A percentile compares a stretch with the other conserved stretches of the same genome.
phyloP scores from a whole-genome alignment of 2,797 vertebrate genomes.

The Eleutherodactylus coqui region DNA sequence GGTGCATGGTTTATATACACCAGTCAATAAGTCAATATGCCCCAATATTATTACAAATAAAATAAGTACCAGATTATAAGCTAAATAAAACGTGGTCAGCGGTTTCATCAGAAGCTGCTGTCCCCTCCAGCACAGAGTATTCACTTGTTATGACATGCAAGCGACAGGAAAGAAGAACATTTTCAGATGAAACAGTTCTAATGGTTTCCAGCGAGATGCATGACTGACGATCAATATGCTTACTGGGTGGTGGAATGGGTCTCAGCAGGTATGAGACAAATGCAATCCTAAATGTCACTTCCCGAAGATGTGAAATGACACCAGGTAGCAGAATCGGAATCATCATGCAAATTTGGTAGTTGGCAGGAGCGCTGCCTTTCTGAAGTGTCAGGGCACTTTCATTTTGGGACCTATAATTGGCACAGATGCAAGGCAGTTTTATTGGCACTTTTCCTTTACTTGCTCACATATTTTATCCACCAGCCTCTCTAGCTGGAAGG shows the following conservation, averaged over 20 bases:
- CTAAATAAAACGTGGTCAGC: background rate
- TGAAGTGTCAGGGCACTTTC: slow-evolving; percentile 58
- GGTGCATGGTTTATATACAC: too few species aligned
- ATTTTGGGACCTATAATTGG: slow-evolving; percentile 62
- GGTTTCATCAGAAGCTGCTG: background rate
- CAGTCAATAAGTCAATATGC: too few species aligned
- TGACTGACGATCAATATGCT: slow-evolving; percentile 61
- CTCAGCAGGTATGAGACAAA: slow-evolving; percentile 63
- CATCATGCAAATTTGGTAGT: slow-evolving; percentile 59
- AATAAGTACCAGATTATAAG: background rate
- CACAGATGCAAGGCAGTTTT: slow-evolving; percentile 57
- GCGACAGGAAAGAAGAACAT: slow-evolving; percentile 34
- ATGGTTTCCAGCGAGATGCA: slow-evolving; percentile 60
- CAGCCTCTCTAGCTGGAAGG: slow-evolving; percentile 46
- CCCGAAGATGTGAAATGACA: slow-evolving; percentile 60
- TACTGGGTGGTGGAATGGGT: slow-evolving; percentile 61
- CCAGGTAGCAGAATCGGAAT: slow-evolving; percentile 57
- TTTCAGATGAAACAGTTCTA: slow-evolving; percentile 55
- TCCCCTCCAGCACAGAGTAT: slow-evolving; percentile 20
- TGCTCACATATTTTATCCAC: slow-evolving; percentile 59
- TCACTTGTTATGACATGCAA: slow-evolving; percentile 39
- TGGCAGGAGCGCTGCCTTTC: slow-evolving; percentile 50
- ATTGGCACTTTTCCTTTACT: slow-evolving; percentile 59
- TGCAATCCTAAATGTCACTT: slow-evolving; percentile 61
- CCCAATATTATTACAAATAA: background rate